Evolutionary conservation across 2,888 invertebrate genomes (phyloP).

Genomic region (Drosophila parthenogenetica): DNA sequence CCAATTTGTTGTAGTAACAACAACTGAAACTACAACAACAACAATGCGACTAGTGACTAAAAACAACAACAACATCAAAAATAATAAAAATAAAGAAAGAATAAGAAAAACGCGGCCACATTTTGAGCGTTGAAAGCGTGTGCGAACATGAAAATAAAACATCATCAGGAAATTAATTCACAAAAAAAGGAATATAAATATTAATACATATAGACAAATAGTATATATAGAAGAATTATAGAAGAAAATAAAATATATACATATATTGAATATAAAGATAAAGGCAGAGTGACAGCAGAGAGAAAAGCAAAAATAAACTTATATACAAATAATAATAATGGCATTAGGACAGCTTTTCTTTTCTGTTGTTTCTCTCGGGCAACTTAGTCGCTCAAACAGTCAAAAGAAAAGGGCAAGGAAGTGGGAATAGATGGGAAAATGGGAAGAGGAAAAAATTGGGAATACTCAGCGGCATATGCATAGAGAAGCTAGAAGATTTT

Average conservation of each 20-base stretch:
- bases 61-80: conserved; percentile 57
- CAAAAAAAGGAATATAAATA: conserved; percentile 51
- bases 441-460: conserved; percentile 6
- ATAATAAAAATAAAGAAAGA: neutral
- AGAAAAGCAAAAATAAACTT: conserved; percentile 25
- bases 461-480: conserved; percentile 28
- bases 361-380: neutral
- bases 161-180: conserved; percentile 79
- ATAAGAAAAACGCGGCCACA: conserved; percentile 43
- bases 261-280: conserved; percentile 20
- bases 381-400: conserved; percentile 23
- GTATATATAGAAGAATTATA: conserved; percentile 6
- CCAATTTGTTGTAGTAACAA: conserved; percentile 66
- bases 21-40: conserved; percentile 29
- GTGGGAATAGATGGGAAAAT: neutral
- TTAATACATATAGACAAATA: conserved; percentile 18
- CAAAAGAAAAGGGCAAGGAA: conserved; percentile 22
- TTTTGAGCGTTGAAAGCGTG: conserved; percentile 67
- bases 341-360: conserved; percentile 37
- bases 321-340: conserved; percentile 45
- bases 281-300: conserved; percentile 7
- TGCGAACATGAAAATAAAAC: conserved; percentile 76
- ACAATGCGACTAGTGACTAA: conserved; percentile 26
- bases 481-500: conserved; percentile 36
- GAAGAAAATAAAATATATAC: conserved; percentile 4